Evolutionary conservation across 2,888 invertebrate species (phyloP).

Genomic region (Bombylius major): DNA sequence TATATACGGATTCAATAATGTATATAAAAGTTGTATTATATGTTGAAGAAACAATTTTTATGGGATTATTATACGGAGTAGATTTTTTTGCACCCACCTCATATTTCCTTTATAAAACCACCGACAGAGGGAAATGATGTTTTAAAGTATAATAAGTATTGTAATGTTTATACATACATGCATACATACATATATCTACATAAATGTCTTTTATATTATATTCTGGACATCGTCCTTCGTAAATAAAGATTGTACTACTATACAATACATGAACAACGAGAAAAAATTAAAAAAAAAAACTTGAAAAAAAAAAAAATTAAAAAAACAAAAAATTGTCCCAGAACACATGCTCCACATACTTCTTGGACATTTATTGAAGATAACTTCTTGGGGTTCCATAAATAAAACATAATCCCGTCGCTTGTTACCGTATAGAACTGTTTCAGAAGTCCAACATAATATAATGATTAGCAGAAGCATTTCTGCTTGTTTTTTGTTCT

Average conservation of each 20-base stretch:
- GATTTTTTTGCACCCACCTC: conserved; percentile 21
- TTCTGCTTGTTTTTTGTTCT: no score
- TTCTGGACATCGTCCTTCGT: background rate
- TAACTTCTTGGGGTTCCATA: conserved; percentile 37
- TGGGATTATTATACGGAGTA: conserved; percentile 21
- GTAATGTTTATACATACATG: background rate
- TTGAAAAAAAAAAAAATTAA: background rate
- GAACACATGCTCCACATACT: conserved; percentile 39
- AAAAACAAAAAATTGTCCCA: conserved; percentile 31
- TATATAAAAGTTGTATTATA: no score
- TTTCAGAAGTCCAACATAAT: conserved; percentile 6
- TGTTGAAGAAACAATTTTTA: conserved; percentile 12
- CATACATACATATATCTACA: background rate
- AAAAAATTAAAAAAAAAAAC: background rate
- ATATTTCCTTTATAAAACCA: conserved; percentile 17
- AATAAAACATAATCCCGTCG: conserved; percentile 37
- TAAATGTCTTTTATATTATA: background rate
- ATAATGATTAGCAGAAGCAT: background rate
- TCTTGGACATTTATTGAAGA: conserved; percentile 39
- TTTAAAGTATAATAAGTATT: conserved; percentile 3
- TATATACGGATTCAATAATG: no score
- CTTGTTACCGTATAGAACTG: conserved; percentile 10
- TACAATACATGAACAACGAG: no score
- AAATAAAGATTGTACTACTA: background rate
- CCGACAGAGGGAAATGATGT: conserved; percentile 19